Percentiles rank a stretch among this genome's conserved stretches.
phyloP scores from a whole-genome alignment of 2,797 vertebrate genomes.

The Tiaroga cobitis region DNA sequence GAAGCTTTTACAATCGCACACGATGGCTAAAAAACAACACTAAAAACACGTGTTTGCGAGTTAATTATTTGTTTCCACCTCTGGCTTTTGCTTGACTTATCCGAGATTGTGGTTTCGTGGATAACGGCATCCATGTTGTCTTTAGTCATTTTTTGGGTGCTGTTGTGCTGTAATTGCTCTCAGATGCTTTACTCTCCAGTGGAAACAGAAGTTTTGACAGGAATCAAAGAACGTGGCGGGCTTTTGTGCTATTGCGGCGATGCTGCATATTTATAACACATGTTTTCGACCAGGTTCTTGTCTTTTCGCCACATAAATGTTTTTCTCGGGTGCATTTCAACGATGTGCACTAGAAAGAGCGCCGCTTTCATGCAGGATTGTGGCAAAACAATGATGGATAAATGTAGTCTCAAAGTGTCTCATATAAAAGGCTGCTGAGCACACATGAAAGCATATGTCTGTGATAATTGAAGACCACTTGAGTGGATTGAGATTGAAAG shows the following conservation, averaged over 20 bases:
- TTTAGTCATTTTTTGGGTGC: slow-evolving; percentile 2
- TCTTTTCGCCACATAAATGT: background rate
- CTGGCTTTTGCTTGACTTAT: background rate
- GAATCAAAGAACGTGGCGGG: slow-evolving; percentile 33
- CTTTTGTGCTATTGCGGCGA: background rate
- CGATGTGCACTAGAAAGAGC: background rate
- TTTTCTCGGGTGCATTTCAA: background rate
- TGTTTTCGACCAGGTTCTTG: slow-evolving; percentile 22
- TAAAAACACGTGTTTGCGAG: slow-evolving; percentile 13
- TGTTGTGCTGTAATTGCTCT: slow-evolving; percentile 39
- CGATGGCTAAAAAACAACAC: background rate
- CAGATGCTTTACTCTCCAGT: slow-evolving; percentile 50
- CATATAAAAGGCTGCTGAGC: slow-evolving; percentile 1
- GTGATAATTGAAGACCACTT: slow-evolving; percentile 25
- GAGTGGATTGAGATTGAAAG: background rate
- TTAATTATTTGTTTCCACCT: slow-evolving; percentile 41
- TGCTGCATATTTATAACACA: background rate
- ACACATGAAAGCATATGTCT: slow-evolving; percentile 10
- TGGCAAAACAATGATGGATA: slow-evolving; percentile 8
- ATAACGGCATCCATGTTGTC: slow-evolving; percentile 26
- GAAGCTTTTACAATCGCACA: slow-evolving; percentile 17
- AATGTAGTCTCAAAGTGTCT: background rate
- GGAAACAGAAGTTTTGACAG: slow-evolving; percentile 43
- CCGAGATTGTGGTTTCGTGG: slow-evolving; percentile 22
- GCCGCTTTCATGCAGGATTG: background rate